Evolutionary conservation across 2,113 vertebrate genomes (phyloP), one percentile per base, ranked within the genome.

Genomic region (Protomyctophum bolini): DNA sequence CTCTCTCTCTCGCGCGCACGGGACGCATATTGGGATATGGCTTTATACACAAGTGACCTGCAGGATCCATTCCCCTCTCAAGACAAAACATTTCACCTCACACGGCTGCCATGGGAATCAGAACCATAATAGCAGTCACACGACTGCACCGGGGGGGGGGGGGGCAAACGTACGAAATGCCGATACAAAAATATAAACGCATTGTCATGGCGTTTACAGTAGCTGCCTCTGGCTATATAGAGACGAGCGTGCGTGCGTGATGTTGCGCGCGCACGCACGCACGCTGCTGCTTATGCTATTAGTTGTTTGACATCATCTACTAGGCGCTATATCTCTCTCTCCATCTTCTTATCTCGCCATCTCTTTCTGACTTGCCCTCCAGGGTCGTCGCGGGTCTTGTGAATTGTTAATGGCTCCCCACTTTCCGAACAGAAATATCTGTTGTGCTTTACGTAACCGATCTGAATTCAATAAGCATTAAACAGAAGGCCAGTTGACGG

Each of bases 381-480:
- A 55, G 7, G 60, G 49, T 66, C 66, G 80, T 72, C 28, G 52
- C 48, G 58, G 62, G 63, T 74, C 73, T 76, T 52, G 69, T 79
- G 41, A 83, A 87, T 70, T 77, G 49, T 82, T 83, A 76, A 79
- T 78, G 59, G 7, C 33, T 4, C 59, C 65, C 21, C 67, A 78
- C 75, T 68, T 81, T 84, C 61, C 56, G 68, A 61, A 61, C 9
- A 66, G 61, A 80, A 82, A 82, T 70, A 68, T 59, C 51, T 73
- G 63, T 62, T 73, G 73, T 66, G 70, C 72, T 76, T 41, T 63
- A 50, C 28, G 11, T 84, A 83, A 78, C 77, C 66, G 10, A 82
- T 80, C 68, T 71, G 63, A 83, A 80, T 82, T 85, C 75, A 86
- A 84, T 76, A 77, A 64, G 74, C 72, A 75, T 79, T 84, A 71